phyloP scores from a whole-genome alignment of 2,113 vertebrate genomes.

The Hoplias malabaricus region DNA sequence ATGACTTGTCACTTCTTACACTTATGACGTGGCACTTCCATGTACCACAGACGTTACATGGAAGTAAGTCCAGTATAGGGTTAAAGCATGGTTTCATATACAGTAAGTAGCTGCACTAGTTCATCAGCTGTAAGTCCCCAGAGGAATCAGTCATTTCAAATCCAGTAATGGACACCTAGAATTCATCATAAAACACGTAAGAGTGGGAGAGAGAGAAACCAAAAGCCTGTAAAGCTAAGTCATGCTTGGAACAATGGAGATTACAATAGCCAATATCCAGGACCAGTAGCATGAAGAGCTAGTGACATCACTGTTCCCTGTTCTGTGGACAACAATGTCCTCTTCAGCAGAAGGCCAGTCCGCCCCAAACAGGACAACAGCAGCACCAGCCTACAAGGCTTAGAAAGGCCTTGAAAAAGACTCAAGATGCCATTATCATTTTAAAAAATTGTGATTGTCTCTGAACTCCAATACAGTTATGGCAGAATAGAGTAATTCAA shows the following conservation, averaged over 20 bases:
- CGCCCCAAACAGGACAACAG: conserved; percentile 39
- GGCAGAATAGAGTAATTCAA: no score
- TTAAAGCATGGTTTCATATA: not conserved
- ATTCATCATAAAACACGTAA: not conserved
- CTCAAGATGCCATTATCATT: not conserved
- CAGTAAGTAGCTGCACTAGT: not conserved
- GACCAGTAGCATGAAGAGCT: conserved; percentile 27
- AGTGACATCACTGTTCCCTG: conserved; percentile 64
- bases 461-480: not conserved
- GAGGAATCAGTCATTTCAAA: not conserved
- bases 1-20: no score
- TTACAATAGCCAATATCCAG: not conserved
- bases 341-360: conserved; percentile 56
- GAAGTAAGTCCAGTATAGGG: no score
- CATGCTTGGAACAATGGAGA: conserved; percentile 20
- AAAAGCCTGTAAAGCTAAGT: not conserved
- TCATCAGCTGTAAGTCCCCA: not conserved
- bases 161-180: not conserved
- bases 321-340: conserved; percentile 67
- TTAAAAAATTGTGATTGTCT: not conserved
- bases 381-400: not conserved
- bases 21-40: no score
- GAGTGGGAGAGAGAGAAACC: conserved; percentile 2
- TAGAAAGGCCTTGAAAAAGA: not conserved
- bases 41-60: no score